Conservation (phyloP, 2,113 vertebrate species). For the Austrofundulus limnaeus region DNA sequence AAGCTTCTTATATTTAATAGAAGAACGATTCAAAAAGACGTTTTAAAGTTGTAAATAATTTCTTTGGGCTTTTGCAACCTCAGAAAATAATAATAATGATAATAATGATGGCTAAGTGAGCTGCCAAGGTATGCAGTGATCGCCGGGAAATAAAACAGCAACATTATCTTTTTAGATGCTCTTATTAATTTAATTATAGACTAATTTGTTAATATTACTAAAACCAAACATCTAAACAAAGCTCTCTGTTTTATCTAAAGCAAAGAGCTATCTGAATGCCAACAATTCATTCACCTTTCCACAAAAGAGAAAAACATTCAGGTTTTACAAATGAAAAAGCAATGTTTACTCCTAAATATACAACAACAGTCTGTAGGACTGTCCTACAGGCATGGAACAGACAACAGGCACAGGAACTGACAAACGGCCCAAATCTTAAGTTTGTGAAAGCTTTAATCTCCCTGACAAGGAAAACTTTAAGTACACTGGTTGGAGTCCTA, state of each 20-base stretch:
- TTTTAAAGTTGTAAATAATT: background rate
- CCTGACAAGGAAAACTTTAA: too few species aligned
- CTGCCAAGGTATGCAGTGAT: background rate
- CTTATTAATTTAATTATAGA: background rate
- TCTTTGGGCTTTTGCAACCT: background rate
- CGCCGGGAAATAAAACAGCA: background rate
- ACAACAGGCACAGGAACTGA: too few species aligned
- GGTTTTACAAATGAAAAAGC: background rate
- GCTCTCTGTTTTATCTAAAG: too few species aligned
- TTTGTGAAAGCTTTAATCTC: too few species aligned
- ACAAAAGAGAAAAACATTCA: background rate
- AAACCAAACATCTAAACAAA: too few species aligned
- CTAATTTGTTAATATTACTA: background rate
- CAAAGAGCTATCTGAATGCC: too few species aligned
- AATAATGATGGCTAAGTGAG: background rate
- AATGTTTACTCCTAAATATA: background rate
- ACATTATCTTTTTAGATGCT: background rate
- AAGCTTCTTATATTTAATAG: constrained; percentile 16
- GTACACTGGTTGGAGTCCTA: too few species aligned
- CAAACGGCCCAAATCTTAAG: too few species aligned
- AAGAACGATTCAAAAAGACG: constrained; percentile 10
- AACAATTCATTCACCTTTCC: too few species aligned
- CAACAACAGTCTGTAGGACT: too few species aligned
- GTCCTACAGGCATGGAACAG: too few species aligned
- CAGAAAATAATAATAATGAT: background rate